Conservation (phyloP, 2,797 vertebrate genomes). For the Nyctibius grandis region DNA sequence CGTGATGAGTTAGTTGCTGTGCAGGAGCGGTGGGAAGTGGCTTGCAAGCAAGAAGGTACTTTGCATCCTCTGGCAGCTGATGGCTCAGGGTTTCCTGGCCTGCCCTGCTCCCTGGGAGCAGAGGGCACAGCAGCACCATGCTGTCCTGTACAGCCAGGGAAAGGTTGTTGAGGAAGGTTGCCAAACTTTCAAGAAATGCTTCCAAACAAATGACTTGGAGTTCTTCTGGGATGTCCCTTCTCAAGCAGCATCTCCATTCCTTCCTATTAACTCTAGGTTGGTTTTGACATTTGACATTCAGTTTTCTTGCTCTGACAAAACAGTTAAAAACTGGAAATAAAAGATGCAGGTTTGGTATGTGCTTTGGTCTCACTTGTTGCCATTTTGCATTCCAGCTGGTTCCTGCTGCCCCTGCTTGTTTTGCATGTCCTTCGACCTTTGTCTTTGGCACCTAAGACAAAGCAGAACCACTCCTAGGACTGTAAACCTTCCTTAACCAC, state of each 20-base stretch:
- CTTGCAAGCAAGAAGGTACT: not conserved
- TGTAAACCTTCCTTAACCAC: not conserved
- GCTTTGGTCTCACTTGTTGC: not conserved
- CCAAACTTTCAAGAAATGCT: not conserved
- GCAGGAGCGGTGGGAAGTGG: not conserved
- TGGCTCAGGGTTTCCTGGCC: not conserved
- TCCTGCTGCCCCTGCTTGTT: not conserved
- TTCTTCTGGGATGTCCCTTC: not conserved
- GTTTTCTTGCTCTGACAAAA: not conserved
- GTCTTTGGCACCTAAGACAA: not conserved
- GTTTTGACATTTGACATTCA: not conserved
- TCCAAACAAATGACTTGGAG: not conserved
- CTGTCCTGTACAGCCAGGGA: not conserved
- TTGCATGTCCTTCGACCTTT: accelerated
- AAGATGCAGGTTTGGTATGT: not conserved
- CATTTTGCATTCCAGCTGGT: not conserved
- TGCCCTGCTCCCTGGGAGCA: not conserved
- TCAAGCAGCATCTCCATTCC: not conserved
- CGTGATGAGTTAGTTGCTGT: not conserved
- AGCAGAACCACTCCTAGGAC: not conserved
- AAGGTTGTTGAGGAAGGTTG: not conserved
- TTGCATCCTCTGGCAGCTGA: not conserved
- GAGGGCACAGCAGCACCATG: accelerated
- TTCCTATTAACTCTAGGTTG: not conserved
- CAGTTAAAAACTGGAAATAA: not conserved